These are phyloP conservation scores for Scolopax mira DNA, from an alignment of 2,113 vertebrate genomes.

Conservation along the genomic window DNA sequence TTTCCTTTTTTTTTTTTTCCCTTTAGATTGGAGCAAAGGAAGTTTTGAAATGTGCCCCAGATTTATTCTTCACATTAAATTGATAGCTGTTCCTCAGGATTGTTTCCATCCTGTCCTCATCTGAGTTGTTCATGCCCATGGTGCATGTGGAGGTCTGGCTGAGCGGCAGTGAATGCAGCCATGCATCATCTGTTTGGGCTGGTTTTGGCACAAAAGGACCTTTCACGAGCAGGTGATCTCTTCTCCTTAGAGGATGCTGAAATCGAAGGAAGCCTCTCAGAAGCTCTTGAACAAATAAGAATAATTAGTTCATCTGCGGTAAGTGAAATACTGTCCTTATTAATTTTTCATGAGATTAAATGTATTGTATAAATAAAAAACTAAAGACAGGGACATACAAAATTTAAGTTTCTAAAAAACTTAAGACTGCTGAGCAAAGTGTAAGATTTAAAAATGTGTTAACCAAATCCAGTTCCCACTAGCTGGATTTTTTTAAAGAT, in stretches of 20 bases:
- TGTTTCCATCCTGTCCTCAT: not conserved
- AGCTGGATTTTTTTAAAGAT: not conserved
- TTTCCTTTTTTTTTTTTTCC: not conserved
- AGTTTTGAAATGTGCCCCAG: not conserved
- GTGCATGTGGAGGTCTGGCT: not conserved
- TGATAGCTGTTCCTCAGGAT: not conserved
- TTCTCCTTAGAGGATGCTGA: conserved; percentile 92
- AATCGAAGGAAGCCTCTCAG: conserved; percentile 90
- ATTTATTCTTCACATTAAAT: not conserved
- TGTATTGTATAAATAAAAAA: not conserved
- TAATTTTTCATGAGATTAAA: not conserved
- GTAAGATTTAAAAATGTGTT: not conserved
- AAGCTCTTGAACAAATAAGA: conserved; percentile 93
- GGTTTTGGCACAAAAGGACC: conserved; percentile 91
- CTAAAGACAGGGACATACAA: not conserved
- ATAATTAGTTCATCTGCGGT: conserved; percentile 90
- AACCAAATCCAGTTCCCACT: not conserved
- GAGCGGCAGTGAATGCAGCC: not conserved
- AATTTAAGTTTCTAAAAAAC: not conserved
- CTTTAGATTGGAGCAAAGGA: not conserved
- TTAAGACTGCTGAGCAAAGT: not conserved
- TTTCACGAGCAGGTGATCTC: conserved; percentile 92
- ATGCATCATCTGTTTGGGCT: conserved; percentile 94
- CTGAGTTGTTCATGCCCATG: not conserved
- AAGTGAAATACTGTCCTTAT: conserved; percentile 42